Evolutionary conservation across 2,888 invertebrate genomes (phyloP).

Genomic region (Branchipolynoe longqiensis): DNA sequence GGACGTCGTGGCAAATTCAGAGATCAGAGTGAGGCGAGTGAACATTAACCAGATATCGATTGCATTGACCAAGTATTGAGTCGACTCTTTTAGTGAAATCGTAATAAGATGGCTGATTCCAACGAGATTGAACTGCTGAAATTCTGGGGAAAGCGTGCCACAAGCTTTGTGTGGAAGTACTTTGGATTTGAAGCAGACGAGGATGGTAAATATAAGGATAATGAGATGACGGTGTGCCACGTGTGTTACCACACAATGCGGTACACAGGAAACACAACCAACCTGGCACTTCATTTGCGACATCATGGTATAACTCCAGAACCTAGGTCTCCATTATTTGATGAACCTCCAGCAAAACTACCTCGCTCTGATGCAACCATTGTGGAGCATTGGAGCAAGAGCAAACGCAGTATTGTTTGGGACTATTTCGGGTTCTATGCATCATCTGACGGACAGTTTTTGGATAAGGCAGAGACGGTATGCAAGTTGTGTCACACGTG

Average conservation of each 20-base stretch:
- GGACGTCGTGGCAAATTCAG: too few species aligned
- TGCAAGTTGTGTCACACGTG: constrained; percentile 18
- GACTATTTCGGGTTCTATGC: constrained; percentile 50
- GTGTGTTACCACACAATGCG: not conserved
- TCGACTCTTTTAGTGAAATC: too few species aligned
- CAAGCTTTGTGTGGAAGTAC: constrained; percentile 48
- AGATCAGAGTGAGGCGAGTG: too few species aligned
- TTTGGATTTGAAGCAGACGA: constrained; percentile 46
- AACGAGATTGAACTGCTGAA: constrained; percentile 6
- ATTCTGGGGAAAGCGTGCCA: constrained; percentile 41
- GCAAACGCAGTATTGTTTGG: constrained; percentile 39
- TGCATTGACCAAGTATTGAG: too few species aligned
- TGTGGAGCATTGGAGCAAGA: constrained; percentile 44
- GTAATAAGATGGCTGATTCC: not conserved
- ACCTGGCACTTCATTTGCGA: constrained; percentile 33
- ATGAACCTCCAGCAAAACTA: constrained; percentile 13
- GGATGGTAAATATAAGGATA: constrained; percentile 12
- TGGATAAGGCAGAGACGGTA: constrained; percentile 31
- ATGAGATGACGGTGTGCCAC: not conserved
- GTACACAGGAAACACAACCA: constrained; percentile 23
- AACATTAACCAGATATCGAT: too few species aligned
- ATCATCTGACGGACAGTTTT: constrained; percentile 13
- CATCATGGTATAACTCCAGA: not conserved
- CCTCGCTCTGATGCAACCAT: not conserved
- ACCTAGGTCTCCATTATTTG: not conserved